A percentile compares a stretch with the other conserved stretches of the same genome.
These are phyloP conservation scores for Prorops nasuta DNA, from an alignment of 1,140 invertebrate species.

Conservation along the genomic window DNA sequence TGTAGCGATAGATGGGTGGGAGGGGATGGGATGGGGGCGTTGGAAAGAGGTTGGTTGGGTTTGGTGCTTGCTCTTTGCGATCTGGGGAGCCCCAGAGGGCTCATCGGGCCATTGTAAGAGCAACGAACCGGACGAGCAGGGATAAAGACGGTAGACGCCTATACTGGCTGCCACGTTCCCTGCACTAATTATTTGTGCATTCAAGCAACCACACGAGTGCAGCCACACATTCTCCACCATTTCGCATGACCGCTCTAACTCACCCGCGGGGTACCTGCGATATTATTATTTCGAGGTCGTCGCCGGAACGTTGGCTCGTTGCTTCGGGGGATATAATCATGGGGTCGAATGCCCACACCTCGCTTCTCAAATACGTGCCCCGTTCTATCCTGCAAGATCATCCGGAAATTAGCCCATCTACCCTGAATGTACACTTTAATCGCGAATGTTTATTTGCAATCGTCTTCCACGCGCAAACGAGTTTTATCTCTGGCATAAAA, in stretches of 20 bases:
- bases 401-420: too few relatives aligned
- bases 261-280: constrained; percentile 21
- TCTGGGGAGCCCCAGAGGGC: constrained; percentile 15
- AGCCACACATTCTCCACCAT: constrained; percentile 24
- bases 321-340: constrained; percentile 31
- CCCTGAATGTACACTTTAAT: too few relatives aligned
- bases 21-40: too few relatives aligned
- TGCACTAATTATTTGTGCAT: constrained; percentile 34
- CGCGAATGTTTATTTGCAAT: too few relatives aligned
- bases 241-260: constrained; percentile 32
- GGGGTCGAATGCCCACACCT: constrained; percentile 17
- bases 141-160: constrained; percentile 25
- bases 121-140: constrained; percentile 27
- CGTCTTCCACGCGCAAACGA: too few relatives aligned
- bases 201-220: constrained; percentile 24
- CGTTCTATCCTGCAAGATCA: too few relatives aligned
- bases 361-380: too few relatives aligned
- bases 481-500: too few relatives aligned
- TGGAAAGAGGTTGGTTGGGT: too few relatives aligned
- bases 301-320: constrained; percentile 26
- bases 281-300: constrained; percentile 34
- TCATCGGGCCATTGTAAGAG: constrained; percentile 26
- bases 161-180: constrained; percentile 27
- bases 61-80: too few relatives aligned
- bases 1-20: not conserved